A percentile compares a stretch with the other conserved stretches of the same genome.
Conservation (phyloP, 1,140 invertebrate species). For the Aphis craccivora region DNA sequence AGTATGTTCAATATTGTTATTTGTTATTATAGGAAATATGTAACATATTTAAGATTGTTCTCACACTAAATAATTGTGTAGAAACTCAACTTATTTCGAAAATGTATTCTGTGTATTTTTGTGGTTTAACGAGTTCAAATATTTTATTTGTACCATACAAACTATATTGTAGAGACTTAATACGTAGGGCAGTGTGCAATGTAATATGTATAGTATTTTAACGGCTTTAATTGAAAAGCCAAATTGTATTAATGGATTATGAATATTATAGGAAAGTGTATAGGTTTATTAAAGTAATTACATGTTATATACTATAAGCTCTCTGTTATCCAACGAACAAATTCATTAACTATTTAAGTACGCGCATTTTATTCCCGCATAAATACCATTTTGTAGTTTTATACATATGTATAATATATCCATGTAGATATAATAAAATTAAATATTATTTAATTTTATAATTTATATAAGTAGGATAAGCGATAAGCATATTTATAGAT, state of each 20-base stretch:
- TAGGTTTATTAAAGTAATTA: constrained; percentile 10
- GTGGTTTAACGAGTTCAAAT: neutral
- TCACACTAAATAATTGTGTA: neutral
- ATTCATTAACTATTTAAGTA: neutral
- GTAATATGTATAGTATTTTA: neutral
- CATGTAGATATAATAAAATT: too few relatives aligned
- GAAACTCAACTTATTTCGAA: neutral
- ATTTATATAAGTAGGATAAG: too few relatives aligned
- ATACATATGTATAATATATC: too few relatives aligned
- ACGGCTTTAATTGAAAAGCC: neutral
- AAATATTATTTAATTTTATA: too few relatives aligned
- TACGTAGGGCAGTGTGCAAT: neutral
- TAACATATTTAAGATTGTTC: neutral
- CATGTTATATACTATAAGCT: neutral
- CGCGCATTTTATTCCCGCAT: neutral
- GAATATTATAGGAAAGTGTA: neutral
- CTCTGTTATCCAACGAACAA: neutral
- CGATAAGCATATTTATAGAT: too few relatives aligned
- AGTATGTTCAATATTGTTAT: neutral
- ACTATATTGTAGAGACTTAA: neutral
- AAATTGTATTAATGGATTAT: neutral
- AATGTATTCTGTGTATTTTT: neutral
- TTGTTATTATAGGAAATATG: neutral
- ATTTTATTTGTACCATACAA: neutral
- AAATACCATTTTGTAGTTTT: neutral